Evolutionary conservation across 2,113 vertebrate genomes (phyloP).

Genomic region (Sander vitreus): DNA sequence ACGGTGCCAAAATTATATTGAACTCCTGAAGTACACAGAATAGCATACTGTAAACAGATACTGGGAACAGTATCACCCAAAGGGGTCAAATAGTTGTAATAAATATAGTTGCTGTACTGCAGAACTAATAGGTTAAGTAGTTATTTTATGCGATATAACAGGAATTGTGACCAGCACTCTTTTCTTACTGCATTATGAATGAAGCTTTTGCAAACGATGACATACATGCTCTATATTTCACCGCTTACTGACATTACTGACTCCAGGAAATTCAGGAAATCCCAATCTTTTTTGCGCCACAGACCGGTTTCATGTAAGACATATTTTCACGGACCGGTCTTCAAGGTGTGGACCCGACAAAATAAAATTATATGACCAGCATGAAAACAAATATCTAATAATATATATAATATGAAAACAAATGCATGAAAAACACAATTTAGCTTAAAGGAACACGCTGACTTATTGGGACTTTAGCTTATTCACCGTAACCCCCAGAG

Average conservation of each 20-base stretch:
- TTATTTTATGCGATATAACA: constrained; percentile 11
- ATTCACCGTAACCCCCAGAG: too few relatives aligned
- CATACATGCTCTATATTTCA: background rate
- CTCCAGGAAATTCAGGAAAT: constrained; percentile 6
- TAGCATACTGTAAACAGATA: constrained; percentile 7
- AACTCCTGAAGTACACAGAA: constrained; percentile 5
- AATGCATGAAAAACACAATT: too few relatives aligned
- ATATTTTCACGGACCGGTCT: too few relatives aligned
- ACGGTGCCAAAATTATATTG: background rate
- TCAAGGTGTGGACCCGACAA: too few relatives aligned
- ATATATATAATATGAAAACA: too few relatives aligned
- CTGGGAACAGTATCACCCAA: background rate
- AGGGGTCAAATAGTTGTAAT: background rate
- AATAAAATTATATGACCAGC: too few relatives aligned
- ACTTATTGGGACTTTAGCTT: too few relatives aligned
- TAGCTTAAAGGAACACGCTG: too few relatives aligned
- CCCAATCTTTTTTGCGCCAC: too few relatives aligned
- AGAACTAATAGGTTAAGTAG: constrained; percentile 7
- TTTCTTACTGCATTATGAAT: constrained; percentile 40
- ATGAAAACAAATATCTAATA: too few relatives aligned
- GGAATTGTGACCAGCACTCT: background rate
- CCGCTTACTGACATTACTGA: background rate
- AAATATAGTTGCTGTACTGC: background rate
- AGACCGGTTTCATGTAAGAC: too few relatives aligned
- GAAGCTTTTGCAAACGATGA: constrained; percentile 14